phyloP scores from a whole-genome alignment of 2,113 vertebrate genomes.

The Uria aalge region DNA sequence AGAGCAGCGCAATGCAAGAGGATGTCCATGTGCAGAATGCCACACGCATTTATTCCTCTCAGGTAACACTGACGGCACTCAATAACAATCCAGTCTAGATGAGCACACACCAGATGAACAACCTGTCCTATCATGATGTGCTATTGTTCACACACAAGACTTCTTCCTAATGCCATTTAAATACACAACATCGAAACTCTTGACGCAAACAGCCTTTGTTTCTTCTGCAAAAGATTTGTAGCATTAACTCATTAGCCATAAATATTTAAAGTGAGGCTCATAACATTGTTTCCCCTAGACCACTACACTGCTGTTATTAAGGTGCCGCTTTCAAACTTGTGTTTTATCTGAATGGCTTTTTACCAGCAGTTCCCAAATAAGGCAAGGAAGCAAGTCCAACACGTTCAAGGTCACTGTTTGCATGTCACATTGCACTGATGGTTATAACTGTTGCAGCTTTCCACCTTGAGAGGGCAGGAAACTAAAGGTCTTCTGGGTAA shows the following conservation, averaged over 20 bases:
- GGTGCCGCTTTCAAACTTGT: background rate
- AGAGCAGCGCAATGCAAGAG: background rate
- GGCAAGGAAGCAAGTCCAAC: constrained; percentile 10
- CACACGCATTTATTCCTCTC: background rate
- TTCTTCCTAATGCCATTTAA: background rate
- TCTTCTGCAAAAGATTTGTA: background rate
- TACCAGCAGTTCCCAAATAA: background rate
- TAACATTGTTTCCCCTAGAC: background rate
- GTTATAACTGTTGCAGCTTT: background rate
- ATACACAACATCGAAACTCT: background rate
- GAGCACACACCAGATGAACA: background rate
- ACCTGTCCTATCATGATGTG: background rate
- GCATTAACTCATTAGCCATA: constrained; percentile 18
- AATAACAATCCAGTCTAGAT: background rate
- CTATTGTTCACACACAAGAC: background rate
- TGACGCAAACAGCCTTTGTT: constrained; percentile 40
- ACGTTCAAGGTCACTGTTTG: constrained; percentile 10
- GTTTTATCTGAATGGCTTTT: background rate
- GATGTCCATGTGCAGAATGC: background rate
- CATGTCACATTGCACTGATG: background rate
- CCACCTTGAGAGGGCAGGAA: constrained; percentile 45
- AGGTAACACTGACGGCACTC: accelerated
- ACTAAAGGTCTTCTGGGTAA: constrained; percentile 51
- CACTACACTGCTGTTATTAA: background rate
- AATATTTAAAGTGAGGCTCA: background rate